phyloP scores from a whole-genome alignment of 2,888 invertebrate genomes.

The Lumbricus terrestris region DNA sequence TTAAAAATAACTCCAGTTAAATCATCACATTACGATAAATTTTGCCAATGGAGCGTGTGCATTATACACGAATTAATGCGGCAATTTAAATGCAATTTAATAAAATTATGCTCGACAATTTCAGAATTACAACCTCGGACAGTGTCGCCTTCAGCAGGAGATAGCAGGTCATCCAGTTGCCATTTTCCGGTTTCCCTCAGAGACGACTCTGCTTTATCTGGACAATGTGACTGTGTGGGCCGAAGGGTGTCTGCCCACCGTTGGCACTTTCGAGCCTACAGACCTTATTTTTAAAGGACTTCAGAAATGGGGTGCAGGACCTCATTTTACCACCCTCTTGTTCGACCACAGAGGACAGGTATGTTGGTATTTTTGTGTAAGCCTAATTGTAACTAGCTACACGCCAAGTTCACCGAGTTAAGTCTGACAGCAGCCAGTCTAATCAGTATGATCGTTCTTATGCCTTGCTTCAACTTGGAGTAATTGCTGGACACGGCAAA shows the following conservation, averaged over 20 bases:
- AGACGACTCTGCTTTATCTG: neutral
- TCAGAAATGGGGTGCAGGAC: conserved; percentile 3
- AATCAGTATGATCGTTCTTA: too few species aligned
- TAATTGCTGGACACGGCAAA: too few species aligned
- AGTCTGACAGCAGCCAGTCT: too few species aligned
- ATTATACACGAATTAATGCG: too few species aligned
- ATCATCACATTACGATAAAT: neutral
- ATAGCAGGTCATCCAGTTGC: neutral
- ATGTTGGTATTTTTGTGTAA: neutral
- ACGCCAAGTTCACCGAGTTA: too few species aligned
- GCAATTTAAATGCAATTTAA: neutral
- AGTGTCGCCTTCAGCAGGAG: neutral
- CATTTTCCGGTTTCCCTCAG: neutral
- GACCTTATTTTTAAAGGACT: neutral
- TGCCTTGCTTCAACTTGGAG: too few species aligned
- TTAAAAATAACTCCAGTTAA: neutral
- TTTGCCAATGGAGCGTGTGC: too few species aligned
- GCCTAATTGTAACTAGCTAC: too few species aligned
- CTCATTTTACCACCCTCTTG: neutral
- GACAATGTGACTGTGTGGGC: neutral
- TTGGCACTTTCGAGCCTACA: neutral
- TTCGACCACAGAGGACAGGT: neutral
- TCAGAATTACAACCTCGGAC: neutral
- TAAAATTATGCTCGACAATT: neutral
- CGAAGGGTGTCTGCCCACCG: neutral